Percentiles rank a stretch among this genome's conserved stretches.
phyloP scores from a whole-genome alignment of 2,888 invertebrate species.

The Cephus rjabovi region DNA sequence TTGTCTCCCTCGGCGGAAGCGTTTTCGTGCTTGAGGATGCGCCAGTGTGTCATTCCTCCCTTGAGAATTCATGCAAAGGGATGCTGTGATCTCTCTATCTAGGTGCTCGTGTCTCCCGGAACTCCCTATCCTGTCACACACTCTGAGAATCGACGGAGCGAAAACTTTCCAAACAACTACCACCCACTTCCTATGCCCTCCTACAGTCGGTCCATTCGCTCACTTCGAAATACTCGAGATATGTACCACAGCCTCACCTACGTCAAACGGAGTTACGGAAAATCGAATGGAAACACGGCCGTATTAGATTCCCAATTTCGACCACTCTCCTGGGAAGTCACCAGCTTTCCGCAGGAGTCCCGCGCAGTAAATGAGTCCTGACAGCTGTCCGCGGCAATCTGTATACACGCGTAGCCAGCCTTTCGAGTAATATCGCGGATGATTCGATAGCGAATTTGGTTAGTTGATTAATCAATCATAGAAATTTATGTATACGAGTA shows the following conservation, averaged over 20 bases:
- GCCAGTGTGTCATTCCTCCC: not conserved
- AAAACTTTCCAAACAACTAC: not conserved
- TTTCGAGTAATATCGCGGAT: not conserved
- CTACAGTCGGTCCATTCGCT: not conserved
- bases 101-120: not conserved
- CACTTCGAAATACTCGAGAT: not conserved
- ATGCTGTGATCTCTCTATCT: not conserved
- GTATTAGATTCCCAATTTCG: not conserved
- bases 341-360: conserved; percentile 6
- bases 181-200: too few relatives aligned
- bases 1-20: not conserved
- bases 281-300: not conserved
- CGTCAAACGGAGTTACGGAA: not conserved
- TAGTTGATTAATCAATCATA: not conserved
- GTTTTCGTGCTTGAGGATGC: not conserved
- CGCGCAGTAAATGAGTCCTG: conserved; percentile 18
- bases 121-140: not conserved
- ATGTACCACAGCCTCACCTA: not conserved
- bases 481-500: not conserved
- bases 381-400: conserved; percentile 20
- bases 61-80: conserved; percentile 8
- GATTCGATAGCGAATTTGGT: not conserved
- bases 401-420: not conserved
- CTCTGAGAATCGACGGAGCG: not conserved
- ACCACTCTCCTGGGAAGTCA: not conserved